phyloP scores from a whole-genome alignment of 2,888 invertebrate species.

The Hydrotaea diabolus region DNA sequence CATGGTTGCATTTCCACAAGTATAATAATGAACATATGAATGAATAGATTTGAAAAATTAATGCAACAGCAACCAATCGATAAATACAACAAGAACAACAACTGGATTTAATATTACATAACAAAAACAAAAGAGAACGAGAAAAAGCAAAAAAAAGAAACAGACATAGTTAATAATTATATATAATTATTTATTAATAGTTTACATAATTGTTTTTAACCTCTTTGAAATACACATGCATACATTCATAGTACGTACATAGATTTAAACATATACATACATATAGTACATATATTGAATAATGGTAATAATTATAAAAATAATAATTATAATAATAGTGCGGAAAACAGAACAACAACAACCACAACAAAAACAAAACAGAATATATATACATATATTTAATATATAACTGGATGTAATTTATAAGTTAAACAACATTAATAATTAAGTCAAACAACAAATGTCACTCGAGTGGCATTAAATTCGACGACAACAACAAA shows the following conservation, averaged over 20 bases:
- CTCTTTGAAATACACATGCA: slow-evolving; percentile 37
- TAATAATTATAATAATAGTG: slow-evolving; percentile 10
- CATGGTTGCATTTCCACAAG: not conserved
- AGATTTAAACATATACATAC: slow-evolving; percentile 45
- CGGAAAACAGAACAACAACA: not conserved
- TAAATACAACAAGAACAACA: slow-evolving; percentile 9
- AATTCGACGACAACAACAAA: slow-evolving; percentile 56
- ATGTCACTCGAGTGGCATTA: slow-evolving; percentile 46
- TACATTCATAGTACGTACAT: slow-evolving; percentile 46
- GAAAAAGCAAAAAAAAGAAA: not conserved
- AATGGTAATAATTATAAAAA: slow-evolving; percentile 8
- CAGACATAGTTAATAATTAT: slow-evolving; percentile 49
- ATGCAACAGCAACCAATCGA: not conserved
- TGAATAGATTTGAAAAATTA: slow-evolving; percentile 16
- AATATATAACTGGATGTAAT: slow-evolving; percentile 59
- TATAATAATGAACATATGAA: slow-evolving; percentile 3
- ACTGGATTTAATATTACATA: slow-evolving; percentile 26
- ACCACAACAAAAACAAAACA: not conserved
- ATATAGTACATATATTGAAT: not conserved
- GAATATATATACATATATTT: slow-evolving; percentile 37
- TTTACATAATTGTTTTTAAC: slow-evolving; percentile 64
- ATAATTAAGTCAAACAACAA: slow-evolving; percentile 39
- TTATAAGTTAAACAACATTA: slow-evolving; percentile 58
- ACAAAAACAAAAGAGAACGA: slow-evolving; percentile 6
- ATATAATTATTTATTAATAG: slow-evolving; percentile 55